A percentile compares a stretch with the other conserved stretches of the same genome.
Evolutionary conservation across 37 sponge, comb jelly and placozoan species (phyloP).

Genomic region (Chondrosia reniformis): DNA sequence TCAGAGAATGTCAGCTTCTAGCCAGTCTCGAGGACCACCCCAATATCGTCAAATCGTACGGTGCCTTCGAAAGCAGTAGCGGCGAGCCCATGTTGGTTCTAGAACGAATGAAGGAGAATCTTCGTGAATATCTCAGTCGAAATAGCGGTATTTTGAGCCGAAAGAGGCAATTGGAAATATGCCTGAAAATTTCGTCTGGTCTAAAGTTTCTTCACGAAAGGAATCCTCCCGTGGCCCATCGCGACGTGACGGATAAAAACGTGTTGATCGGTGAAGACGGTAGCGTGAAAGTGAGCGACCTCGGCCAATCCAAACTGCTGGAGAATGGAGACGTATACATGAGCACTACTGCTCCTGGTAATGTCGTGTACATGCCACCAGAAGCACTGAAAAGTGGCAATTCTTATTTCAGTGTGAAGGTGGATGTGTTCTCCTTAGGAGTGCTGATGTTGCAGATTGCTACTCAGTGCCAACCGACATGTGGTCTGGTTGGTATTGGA

Average conservation of each 20-base stretch:
- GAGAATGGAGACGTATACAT: background rate
- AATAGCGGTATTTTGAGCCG: background rate
- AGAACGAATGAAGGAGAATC: background rate
- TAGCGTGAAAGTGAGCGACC: slow-evolving; percentile 1
- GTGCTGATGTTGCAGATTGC: slow-evolving; percentile 13
- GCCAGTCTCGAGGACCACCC: background rate
- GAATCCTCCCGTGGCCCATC: slow-evolving; percentile 4
- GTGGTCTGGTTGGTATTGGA: background rate
- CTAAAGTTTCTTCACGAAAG: background rate
- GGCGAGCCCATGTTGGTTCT: background rate
- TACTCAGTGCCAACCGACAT: background rate
- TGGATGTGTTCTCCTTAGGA: slow-evolving; percentile 10
- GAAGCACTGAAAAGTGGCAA: background rate
- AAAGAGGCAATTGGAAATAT: background rate
- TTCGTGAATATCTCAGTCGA: background rate
- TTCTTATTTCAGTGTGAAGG: background rate
- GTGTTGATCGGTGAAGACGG: background rate
- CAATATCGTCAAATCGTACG: background rate
- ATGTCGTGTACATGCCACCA: slow-evolving; percentile 5
- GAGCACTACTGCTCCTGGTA: background rate
- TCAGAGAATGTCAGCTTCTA: background rate
- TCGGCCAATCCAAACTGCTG: background rate
- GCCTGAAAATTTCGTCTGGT: background rate
- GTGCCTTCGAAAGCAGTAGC: background rate
- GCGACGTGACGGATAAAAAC: background rate